Percentiles rank a stretch among this genome's conserved stretches.
Evolutionary conservation across 2,113 vertebrate genomes (phyloP).

Genomic region (Hiodon tergisus): DNA sequence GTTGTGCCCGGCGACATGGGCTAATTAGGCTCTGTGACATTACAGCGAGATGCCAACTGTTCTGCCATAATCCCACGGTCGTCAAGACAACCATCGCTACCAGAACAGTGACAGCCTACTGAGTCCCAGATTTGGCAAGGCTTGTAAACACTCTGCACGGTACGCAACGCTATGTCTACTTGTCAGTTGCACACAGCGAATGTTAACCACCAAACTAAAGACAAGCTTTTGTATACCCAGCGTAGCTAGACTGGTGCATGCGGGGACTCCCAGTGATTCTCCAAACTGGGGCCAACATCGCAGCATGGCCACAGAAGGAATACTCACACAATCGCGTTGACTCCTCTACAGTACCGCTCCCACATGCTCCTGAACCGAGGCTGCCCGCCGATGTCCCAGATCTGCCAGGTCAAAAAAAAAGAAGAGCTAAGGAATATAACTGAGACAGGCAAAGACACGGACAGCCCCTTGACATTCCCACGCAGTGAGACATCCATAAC

Average conservation of each 20-base stretch:
- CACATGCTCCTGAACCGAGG: constrained; percentile 99
- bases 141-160: no score
- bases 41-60: no score
- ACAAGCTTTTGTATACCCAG: no score
- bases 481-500: no score
- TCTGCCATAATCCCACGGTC: no score
- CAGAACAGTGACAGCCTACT: no score
- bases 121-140: no score
- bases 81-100: no score
- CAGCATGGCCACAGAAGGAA: background rate
- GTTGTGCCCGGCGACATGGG: background rate
- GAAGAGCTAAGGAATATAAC: constrained; percentile 8
- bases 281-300: background rate
- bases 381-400: constrained; percentile 98
- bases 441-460: background rate
- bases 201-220: no score
- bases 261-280: background rate
- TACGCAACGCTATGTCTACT: no score
- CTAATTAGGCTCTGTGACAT: background rate
- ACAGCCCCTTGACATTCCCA: background rate
- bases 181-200: no score
- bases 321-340: constrained; percentile 97
- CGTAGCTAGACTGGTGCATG: background rate
- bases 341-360: constrained; percentile 95
- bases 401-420: constrained; percentile 55